Evolutionary conservation across 2,113 vertebrate species (phyloP).

Genomic region (Austrofundulus limnaeus): DNA sequence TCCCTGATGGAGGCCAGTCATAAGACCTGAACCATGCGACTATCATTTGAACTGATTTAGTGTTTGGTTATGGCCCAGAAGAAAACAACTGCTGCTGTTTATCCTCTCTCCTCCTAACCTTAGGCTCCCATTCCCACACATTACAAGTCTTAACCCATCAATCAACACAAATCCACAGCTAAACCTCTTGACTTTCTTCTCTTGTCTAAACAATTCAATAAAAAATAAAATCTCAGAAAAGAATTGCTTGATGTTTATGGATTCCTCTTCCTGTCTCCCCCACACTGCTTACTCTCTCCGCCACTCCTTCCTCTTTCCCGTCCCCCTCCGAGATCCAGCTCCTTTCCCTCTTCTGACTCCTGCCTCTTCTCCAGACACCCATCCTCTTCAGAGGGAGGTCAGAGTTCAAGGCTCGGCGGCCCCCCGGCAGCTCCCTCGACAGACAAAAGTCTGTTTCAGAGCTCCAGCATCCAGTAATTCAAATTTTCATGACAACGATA

Average conservation of each 20-base stretch:
- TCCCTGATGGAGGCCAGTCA: slow-evolving; percentile 53
- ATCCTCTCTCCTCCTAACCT: slow-evolving; percentile 35
- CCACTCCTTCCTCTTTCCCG: slow-evolving; percentile 23
- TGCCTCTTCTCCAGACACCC: slow-evolving; percentile 56
- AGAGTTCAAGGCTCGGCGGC: slow-evolving; percentile 57
- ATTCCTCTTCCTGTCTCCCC: slow-evolving; percentile 44
- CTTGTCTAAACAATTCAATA: slow-evolving; percentile 6
- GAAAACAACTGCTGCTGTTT: slow-evolving; percentile 52
- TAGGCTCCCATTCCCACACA: slow-evolving; percentile 36
- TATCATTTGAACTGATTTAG: slow-evolving; percentile 62
- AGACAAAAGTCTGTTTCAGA: slow-evolving; percentile 69
- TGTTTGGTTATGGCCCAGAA: slow-evolving; percentile 55
- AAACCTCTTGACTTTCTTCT: slow-evolving; percentile 23
- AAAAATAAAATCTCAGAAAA: neutral
- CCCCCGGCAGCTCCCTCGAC: slow-evolving; percentile 35
- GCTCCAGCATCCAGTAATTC: slow-evolving; percentile 38
- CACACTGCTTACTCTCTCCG: slow-evolving; percentile 26
- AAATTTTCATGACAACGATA: slow-evolving; percentile 57
- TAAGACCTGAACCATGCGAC: slow-evolving; percentile 67
- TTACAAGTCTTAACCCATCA: slow-evolving; percentile 37
- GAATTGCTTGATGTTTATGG: slow-evolving; percentile 6
- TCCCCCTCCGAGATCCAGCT: slow-evolving; percentile 32
- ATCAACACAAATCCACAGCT: slow-evolving; percentile 28
- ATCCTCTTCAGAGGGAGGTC: slow-evolving; percentile 59
- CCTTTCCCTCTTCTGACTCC: slow-evolving; percentile 23